Evolutionary conservation across 2,888 invertebrate species (phyloP).

Genomic region (Ryuthela nishihirai): DNA sequence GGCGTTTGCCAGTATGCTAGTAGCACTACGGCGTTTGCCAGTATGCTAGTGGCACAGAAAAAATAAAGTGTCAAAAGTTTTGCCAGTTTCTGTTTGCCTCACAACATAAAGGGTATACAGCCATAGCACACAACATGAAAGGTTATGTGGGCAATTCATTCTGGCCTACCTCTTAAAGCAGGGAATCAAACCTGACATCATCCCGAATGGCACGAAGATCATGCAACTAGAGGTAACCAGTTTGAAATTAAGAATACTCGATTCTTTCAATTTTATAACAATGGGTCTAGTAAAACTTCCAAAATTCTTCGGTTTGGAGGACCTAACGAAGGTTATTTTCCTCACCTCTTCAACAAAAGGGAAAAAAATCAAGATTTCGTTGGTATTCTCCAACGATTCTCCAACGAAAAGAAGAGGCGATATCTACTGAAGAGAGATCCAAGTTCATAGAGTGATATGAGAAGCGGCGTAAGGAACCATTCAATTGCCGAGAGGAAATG

Average conservation of each 20-base stretch:
- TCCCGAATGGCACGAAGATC: not conserved
- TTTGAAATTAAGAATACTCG: conserved; percentile 1
- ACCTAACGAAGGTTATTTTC: conserved; percentile 18
- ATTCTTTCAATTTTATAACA: conserved; percentile 14
- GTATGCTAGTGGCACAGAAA: not conserved
- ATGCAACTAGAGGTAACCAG: not conserved
- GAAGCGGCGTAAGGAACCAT: too few relatives aligned
- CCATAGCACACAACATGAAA: conserved; percentile 16
- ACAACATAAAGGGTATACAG: conserved; percentile 1
- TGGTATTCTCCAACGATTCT: not conserved
- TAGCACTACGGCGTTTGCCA: not conserved
- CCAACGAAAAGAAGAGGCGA: too few relatives aligned
- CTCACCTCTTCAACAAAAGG: conserved; percentile 5
- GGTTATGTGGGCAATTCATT: conserved; percentile 11
- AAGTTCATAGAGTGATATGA: too few relatives aligned
- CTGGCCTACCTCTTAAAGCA: conserved; percentile 3
- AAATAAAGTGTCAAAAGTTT: not conserved
- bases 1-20: not conserved
- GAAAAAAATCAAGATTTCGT: not conserved
- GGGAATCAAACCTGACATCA: not conserved
- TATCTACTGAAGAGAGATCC: too few relatives aligned
- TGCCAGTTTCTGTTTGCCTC: not conserved
- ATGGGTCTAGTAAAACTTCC: conserved; percentile 13
- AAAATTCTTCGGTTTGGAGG: conserved; percentile 4
- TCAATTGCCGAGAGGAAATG: too few relatives aligned